Base-by-base conservation (phyloP, 1,140 invertebrate species). In the Latrodectus geometricus region DNA sequence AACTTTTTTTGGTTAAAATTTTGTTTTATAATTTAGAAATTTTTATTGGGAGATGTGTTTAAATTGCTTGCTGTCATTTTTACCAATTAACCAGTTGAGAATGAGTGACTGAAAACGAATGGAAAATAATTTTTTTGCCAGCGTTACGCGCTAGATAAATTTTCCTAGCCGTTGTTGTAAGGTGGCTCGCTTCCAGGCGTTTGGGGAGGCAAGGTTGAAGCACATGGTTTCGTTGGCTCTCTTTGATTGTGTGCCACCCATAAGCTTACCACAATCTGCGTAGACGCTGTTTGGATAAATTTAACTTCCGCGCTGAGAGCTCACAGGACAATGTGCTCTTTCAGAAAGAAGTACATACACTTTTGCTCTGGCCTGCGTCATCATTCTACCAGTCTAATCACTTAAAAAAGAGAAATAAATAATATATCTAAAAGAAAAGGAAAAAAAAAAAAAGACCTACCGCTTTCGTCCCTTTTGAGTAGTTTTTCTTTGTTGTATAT, bases 251-350 rank as follows among this genome's bases (percentile, higher is more conserved):
- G 35, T 84, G 73, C 70, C 56, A 76, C 82, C 83, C 73, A 65
- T 84, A 76, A 84, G 56, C 65, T 50, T 82, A 54, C 69, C 50
- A 72, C 54, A 73, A 35, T 82, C 79, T 86, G 61, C 66, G 83
- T 86, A 86, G 83, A 86, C 72, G 65, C 72, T 84, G 23, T 23
- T 48, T 52, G 83, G 83, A 86, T 86, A 86, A 86, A 86, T 86
- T 86, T 86, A 86, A 86, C 83, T 84, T 76, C 72, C 65, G 35
- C 69, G 82, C 82, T 70, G 68, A 80, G 78, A 80, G 68, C 50
- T 72, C 50, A 61, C 23, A 66, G 83, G 75, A 86, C 83, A 86
- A 86, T 77, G 83, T 86, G 83, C 54, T 86, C 83, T 86, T 86
- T 86, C 65, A 84, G 65, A 76, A 69, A 23, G 72, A 76, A 84